Percentiles rank a stretch among this genome's conserved stretches.
Conservation (phyloP, 2,113 vertebrate species). For the Copsychus sechellarum region DNA sequence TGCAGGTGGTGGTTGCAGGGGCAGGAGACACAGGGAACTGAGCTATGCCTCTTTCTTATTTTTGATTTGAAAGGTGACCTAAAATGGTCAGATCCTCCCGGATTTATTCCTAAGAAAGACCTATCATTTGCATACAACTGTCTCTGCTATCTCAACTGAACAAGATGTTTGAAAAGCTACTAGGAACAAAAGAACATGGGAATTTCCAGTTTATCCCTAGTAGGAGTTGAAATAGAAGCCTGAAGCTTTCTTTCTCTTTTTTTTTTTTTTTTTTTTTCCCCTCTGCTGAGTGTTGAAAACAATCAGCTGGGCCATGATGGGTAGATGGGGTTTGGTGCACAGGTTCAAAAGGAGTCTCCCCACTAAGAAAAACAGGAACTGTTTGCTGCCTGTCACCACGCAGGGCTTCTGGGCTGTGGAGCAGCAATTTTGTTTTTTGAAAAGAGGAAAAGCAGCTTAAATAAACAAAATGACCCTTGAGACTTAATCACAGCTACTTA, state of each 20-base stretch:
- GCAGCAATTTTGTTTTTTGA: constrained; percentile 66
- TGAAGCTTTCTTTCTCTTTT: neutral
- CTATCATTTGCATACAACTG: neutral
- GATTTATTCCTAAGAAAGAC: neutral
- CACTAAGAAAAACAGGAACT: constrained; percentile 74
- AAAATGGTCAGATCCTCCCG: neutral
- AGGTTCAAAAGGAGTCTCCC: constrained; percentile 56
- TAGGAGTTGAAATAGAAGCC: neutral
- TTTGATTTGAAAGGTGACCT: neutral
- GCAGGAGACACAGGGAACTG: neutral
- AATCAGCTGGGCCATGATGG: neutral
- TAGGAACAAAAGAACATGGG: neutral
- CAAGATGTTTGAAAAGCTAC: neutral
- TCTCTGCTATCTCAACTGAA: neutral
- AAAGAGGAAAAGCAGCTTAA: constrained; percentile 69
- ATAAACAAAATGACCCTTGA: constrained; percentile 67
- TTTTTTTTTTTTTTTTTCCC: fast-evolving
- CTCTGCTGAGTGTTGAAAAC: neutral
- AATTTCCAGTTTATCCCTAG: neutral
- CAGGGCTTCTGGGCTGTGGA: constrained; percentile 51
- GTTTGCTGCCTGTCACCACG: neutral
- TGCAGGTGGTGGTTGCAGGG: neutral
- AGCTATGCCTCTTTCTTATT: neutral
- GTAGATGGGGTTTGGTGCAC: constrained; percentile 19
- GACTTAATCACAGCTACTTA: constrained; percentile 64